phyloP scores from a whole-genome alignment of 2,797 vertebrate species.

The Mico argentatus region DNA sequence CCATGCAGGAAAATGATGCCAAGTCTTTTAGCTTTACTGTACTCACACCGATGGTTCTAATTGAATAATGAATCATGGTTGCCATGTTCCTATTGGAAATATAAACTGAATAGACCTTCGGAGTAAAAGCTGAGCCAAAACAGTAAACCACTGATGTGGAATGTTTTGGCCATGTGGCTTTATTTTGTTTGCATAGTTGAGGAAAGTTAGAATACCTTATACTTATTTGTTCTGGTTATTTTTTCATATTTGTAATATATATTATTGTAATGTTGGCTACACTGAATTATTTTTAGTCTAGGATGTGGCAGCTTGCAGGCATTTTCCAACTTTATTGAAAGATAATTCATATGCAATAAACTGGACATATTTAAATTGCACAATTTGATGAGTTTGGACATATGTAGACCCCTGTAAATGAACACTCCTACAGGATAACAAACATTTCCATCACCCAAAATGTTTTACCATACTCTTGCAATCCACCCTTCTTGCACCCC shows the following conservation, averaged over 20 bases:
- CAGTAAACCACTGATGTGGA: conserved; percentile 28
- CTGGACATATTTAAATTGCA: background rate
- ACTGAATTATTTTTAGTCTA: background rate
- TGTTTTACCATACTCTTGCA: background rate
- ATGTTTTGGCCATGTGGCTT: conserved; percentile 30
- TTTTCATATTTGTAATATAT: background rate
- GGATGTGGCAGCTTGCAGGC: background rate
- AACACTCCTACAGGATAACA: background rate
- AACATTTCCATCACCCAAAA: background rate
- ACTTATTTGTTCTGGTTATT: background rate
- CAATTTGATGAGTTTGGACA: background rate
- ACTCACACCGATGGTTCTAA: conserved; percentile 14
- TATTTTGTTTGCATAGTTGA: conserved; percentile 68
- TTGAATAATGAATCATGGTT: conserved; percentile 66
- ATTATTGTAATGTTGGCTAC: conserved; percentile 26
- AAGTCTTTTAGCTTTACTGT: conserved; percentile 56
- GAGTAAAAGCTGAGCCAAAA: conserved; percentile 69
- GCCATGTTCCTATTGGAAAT: conserved; percentile 37
- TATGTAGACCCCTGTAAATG: background rate
- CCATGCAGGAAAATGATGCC: conserved; percentile 37
- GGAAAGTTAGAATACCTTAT: background rate
- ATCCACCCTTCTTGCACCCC: background rate
- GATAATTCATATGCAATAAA: background rate
- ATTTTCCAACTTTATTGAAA: background rate
- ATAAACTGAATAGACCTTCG: conserved; percentile 63